Percentiles rank a stretch among this genome's conserved stretches.
phyloP scores from a whole-genome alignment of 2,797 vertebrate species.

The Euphonia xanthogaster region DNA sequence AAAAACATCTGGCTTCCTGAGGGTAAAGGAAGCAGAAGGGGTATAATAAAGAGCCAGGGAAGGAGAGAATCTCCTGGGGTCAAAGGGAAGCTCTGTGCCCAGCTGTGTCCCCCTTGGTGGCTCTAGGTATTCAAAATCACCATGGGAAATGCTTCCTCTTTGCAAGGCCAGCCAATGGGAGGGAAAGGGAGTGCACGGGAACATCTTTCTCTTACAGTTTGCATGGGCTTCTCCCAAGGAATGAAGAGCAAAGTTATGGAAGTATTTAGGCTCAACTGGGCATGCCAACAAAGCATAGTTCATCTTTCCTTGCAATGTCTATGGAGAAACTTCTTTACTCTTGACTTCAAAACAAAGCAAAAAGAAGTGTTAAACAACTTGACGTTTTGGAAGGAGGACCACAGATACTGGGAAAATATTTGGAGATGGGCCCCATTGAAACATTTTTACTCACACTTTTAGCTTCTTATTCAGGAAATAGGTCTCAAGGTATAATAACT shows the following conservation, averaged over 20 bases:
- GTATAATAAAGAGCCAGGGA: constrained; percentile 68
- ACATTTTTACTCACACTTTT: constrained; percentile 2
- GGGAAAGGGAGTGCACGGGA: not conserved
- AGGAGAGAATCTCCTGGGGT: constrained; percentile 53
- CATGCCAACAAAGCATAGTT: not conserved
- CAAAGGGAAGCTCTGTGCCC: constrained; percentile 28
- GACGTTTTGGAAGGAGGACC: not conserved
- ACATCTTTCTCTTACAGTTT: not conserved
- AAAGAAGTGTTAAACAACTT: not conserved
- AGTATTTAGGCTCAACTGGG: not conserved
- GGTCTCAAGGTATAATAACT: not conserved
- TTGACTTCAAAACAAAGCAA: constrained; percentile 9
- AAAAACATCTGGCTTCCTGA: constrained; percentile 73
- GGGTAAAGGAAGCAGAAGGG: constrained; percentile 71
- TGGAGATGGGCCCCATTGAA: not conserved
- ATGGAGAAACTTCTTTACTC: not conserved
- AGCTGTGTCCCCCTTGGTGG: not conserved
- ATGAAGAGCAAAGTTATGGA: not conserved
- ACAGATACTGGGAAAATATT: not conserved
- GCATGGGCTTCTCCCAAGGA: not conserved
- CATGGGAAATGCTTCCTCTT: not conserved
- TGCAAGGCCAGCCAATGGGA: not conserved
- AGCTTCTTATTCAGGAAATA: not conserved
- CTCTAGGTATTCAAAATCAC: not conserved
- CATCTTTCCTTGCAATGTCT: not conserved